Evolutionary conservation across 1,140 invertebrate species (phyloP).

Genomic region (Pogonomyrmex barbatus): DNA sequence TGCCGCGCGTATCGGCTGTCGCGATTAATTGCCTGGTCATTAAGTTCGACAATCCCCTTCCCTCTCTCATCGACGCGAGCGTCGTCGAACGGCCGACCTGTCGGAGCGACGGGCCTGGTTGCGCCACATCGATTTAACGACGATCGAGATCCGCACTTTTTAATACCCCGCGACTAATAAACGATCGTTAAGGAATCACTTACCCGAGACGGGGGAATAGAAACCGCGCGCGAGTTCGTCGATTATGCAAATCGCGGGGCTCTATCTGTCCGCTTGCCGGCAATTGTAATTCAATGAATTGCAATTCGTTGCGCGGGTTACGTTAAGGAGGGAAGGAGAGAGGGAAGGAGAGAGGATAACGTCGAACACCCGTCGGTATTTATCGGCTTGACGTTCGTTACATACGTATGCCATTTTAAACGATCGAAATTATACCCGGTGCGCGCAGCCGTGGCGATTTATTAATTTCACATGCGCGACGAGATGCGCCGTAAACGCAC

Average conservation of each 20-base stretch:
- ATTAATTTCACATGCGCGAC: slow-evolving; percentile 2
- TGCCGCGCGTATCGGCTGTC: slow-evolving; percentile 67
- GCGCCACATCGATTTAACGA: slow-evolving; percentile 55
- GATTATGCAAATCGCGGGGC: slow-evolving; percentile 52
- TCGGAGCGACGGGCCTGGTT: slow-evolving; percentile 10
- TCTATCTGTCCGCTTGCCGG: slow-evolving; percentile 43
- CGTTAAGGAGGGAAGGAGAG: not conserved
- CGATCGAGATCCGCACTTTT: slow-evolving; percentile 58
- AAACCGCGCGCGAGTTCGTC: slow-evolving; percentile 39
- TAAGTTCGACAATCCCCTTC: slow-evolving; percentile 54
- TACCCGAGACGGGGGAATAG: not conserved
- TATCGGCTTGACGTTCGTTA: slow-evolving; percentile 22
- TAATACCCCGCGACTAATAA: slow-evolving; percentile 52
- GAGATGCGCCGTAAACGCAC: not conserved
- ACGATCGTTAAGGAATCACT: slow-evolving; percentile 62
- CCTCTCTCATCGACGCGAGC: not conserved
- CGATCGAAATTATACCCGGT: slow-evolving; percentile 23
- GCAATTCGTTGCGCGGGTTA: slow-evolving; percentile 47
- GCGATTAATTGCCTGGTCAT: slow-evolving; percentile 69
- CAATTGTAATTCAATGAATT: slow-evolving; percentile 53
- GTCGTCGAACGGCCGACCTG: not conserved
- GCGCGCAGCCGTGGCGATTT: not conserved
- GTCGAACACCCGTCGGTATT: slow-evolving; percentile 13
- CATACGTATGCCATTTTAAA: slow-evolving; percentile 24
- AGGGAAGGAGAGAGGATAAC: slow-evolving; percentile 15